Conservation (phyloP, 2,888 invertebrate species). For the Odontocolon sp. region DNA sequence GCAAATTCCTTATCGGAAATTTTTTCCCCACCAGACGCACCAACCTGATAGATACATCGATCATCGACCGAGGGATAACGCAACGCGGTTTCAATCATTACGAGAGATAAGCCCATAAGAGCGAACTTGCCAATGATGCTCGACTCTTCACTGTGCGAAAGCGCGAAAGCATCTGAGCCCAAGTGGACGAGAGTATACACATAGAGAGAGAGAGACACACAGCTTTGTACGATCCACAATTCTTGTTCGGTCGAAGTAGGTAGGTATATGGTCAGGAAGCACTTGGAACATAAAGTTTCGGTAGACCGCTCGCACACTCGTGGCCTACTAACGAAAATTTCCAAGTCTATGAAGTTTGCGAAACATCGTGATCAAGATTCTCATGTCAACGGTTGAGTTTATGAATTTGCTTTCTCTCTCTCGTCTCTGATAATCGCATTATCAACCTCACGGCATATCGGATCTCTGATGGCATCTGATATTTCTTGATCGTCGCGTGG, state of each 20-base stretch:
- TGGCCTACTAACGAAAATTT: conserved; percentile 35
- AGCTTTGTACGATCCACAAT: too few relatives aligned
- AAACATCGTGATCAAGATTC: not conserved
- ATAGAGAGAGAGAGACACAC: conserved; percentile 19
- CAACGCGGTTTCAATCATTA: conserved; percentile 6
- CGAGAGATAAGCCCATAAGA: not conserved
- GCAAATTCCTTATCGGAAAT: not conserved
- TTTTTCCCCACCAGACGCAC: not conserved
- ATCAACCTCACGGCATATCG: conserved; percentile 26
- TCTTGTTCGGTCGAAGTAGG: conserved; percentile 16
- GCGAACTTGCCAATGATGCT: not conserved
- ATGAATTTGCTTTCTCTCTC: not conserved
- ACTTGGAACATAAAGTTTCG: conserved; percentile 40
- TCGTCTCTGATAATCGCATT: conserved; percentile 29
- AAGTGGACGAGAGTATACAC: not conserved
- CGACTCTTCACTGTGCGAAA: not conserved
- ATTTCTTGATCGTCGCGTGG: conserved; percentile 38
- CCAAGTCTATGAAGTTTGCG: conserved; percentile 51
- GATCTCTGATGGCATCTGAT: conserved; percentile 28
- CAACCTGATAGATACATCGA: not conserved
- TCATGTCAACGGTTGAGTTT: conserved; percentile 28
- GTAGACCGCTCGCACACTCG: conserved; percentile 12
- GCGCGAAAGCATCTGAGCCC: not conserved
- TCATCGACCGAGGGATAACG: not conserved
- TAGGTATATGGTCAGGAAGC: conserved; percentile 49